Evolutionary conservation across 2,888 invertebrate genomes (phyloP).

Genomic region (Drosophila neonasuta): DNA sequence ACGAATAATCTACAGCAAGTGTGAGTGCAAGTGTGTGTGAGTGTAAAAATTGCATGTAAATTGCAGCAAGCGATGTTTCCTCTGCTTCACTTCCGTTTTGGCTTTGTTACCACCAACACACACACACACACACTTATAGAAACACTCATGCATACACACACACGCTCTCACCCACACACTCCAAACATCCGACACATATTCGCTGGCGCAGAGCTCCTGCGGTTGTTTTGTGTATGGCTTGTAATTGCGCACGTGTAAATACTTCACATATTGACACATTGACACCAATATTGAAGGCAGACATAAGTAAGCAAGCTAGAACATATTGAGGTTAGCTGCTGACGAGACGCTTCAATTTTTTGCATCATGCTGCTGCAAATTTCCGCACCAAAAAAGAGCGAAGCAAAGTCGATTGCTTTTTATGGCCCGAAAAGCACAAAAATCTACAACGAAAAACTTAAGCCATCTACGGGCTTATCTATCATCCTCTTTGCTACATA

Average conservation of each 20-base stretch:
- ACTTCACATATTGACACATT: conserved; percentile 69
- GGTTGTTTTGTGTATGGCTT: conserved; percentile 57
- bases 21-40: conserved; percentile 1
- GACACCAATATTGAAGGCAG: conserved; percentile 62
- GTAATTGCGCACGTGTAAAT: conserved; percentile 73
- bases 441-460: conserved; percentile 4
- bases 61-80: conserved; percentile 25
- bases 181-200: background rate
- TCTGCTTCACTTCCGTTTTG: conserved; percentile 28
- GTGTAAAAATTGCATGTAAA: conserved; percentile 50
- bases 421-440: conserved; percentile 5
- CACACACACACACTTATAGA: background rate
- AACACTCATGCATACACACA: background rate
- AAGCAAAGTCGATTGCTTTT: conserved; percentile 2
- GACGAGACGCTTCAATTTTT: conserved; percentile 16
- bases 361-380: conserved; percentile 6
- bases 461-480: conserved; percentile 13
- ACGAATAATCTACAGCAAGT: conserved; percentile 1
- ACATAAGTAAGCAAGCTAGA: conserved; percentile 3
- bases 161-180: background rate
- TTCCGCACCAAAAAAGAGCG: conserved; percentile 3
- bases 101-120: conserved; percentile 20
- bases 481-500: background rate
- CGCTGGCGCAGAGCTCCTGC: conserved; percentile 6
- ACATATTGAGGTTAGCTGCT: conserved; percentile 57